A percentile compares a stretch with the other conserved stretches of the same genome.
Evolutionary conservation across 2,113 vertebrate species (phyloP).

Genomic region (Hyaena hyaena): DNA sequence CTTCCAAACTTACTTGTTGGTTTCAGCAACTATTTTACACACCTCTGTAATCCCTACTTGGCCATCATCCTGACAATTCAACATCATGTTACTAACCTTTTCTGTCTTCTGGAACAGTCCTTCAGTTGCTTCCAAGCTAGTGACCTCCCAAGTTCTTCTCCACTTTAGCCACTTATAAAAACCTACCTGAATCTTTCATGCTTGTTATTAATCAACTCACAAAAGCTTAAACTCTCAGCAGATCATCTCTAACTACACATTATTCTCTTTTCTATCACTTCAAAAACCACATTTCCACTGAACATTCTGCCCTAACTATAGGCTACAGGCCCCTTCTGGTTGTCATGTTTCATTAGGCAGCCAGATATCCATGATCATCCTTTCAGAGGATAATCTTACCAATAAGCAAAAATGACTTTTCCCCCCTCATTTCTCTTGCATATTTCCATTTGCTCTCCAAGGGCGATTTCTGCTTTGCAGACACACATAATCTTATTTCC

Average conservation of each 20-base stretch:
- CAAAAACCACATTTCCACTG: background rate
- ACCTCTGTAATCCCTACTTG: background rate
- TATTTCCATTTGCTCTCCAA: background rate
- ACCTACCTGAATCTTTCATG: background rate
- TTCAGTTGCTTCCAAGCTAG: background rate
- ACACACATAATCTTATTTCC: background rate
- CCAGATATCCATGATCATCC: background rate
- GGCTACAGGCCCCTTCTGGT: background rate
- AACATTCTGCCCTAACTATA: background rate
- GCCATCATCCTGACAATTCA: background rate
- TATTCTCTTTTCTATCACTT: background rate
- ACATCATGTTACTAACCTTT: background rate
- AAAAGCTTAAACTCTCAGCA: background rate
- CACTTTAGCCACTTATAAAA: background rate
- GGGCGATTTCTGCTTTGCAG: background rate
- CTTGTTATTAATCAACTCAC: background rate
- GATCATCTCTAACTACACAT: background rate
- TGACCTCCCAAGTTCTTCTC: background rate
- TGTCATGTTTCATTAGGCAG: background rate
- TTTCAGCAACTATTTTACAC: background rate
- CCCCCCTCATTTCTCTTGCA: background rate
- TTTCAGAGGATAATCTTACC: constrained; percentile 8
- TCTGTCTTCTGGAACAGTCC: background rate
- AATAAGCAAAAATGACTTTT: background rate
- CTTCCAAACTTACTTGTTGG: background rate